Evolutionary conservation across 2,888 invertebrate genomes (phyloP).

Genomic region (Liopterus haemorrhoidalis): DNA sequence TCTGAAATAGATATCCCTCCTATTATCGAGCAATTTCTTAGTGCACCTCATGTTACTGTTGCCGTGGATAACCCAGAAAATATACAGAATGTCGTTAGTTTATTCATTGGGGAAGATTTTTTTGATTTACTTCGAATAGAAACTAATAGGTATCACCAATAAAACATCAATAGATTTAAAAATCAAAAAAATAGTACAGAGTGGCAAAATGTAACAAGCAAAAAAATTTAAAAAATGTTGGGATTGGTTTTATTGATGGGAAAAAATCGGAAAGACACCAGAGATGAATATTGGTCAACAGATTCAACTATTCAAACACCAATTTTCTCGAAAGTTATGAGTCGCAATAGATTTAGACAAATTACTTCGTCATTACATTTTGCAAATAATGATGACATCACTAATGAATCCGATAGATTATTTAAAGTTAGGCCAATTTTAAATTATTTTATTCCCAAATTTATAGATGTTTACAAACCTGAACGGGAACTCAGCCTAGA

Average conservation of each 20-base stretch:
- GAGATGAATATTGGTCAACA: conserved; percentile 16
- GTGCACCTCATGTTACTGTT: conserved; percentile 13
- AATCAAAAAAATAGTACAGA: conserved; percentile 13
- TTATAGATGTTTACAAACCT: conserved; percentile 26
- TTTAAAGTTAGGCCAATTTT: conserved; percentile 26
- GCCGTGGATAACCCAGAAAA: conserved; percentile 23
- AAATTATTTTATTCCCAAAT: conserved; percentile 21
- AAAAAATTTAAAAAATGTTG: conserved; percentile 10
- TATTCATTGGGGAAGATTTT: conserved; percentile 21
- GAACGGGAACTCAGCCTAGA: conserved; percentile 27
- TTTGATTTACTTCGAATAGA: conserved; percentile 20
- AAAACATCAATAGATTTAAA: conserved; percentile 22
- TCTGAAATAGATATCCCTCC: conserved; percentile 16
- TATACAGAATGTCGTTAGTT: conserved; percentile 12
- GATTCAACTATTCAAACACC: conserved; percentile 8
- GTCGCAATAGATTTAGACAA: conserved; percentile 7
- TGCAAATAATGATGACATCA: conserved; percentile 23
- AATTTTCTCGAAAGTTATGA: conserved; percentile 12
- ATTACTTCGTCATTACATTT: not conserved
- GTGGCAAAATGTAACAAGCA: conserved; percentile 17
- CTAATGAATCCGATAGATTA: conserved; percentile 20
- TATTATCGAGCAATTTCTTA: conserved; percentile 15
- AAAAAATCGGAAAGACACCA: conserved; percentile 13
- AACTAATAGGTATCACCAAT: conserved; percentile 21
- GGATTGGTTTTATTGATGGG: conserved; percentile 10